Percentiles rank a stretch among this genome's conserved stretches.
phyloP scores from a whole-genome alignment of 1,140 invertebrate genomes.

The Zaprionus gabonicus region DNA sequence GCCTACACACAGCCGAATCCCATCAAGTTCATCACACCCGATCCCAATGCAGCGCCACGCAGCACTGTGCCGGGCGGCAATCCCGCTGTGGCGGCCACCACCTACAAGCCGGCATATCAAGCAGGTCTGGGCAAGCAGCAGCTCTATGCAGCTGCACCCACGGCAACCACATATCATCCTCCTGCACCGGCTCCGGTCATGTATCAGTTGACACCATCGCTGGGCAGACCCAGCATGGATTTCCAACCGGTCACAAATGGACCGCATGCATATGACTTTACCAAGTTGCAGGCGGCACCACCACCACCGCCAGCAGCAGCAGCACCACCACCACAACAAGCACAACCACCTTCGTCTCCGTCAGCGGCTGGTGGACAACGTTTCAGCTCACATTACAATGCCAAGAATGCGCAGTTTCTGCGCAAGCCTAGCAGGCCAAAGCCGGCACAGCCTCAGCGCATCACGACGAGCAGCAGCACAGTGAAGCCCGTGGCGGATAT shows the following conservation, averaged over 20 bases:
- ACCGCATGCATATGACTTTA: conserved; percentile 33
- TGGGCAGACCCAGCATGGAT: conserved; percentile 47
- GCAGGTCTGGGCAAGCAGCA: conserved; percentile 28
- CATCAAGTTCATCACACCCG: conserved; percentile 74
- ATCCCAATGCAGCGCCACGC: conserved; percentile 57
- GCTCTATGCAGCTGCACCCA: conserved; percentile 24
- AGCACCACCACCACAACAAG: not conserved
- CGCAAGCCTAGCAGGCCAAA: conserved; percentile 46
- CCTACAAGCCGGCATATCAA: conserved; percentile 71
- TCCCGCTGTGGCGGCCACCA: conserved; percentile 74
- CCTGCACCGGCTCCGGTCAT: conserved; percentile 61
- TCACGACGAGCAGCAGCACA: conserved; percentile 31
- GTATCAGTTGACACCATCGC: conserved; percentile 59
- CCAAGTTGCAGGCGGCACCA: conserved; percentile 12
- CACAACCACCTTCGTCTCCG: not conserved
- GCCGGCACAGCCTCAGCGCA: not conserved
- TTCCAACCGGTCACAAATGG: conserved; percentile 64
- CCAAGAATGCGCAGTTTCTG: conserved; percentile 75
- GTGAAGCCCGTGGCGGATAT: conserved; percentile 79
- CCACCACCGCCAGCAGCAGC: not conserved
- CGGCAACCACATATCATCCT: conserved; percentile 82
- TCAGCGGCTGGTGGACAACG: conserved; percentile 27
- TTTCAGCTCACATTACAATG: conserved; percentile 82
- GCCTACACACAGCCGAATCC: conserved; percentile 73
- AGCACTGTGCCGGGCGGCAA: conserved; percentile 56